phyloP scores from a whole-genome alignment of 2,113 vertebrate genomes.

The Oxyura jamaicensis region DNA sequence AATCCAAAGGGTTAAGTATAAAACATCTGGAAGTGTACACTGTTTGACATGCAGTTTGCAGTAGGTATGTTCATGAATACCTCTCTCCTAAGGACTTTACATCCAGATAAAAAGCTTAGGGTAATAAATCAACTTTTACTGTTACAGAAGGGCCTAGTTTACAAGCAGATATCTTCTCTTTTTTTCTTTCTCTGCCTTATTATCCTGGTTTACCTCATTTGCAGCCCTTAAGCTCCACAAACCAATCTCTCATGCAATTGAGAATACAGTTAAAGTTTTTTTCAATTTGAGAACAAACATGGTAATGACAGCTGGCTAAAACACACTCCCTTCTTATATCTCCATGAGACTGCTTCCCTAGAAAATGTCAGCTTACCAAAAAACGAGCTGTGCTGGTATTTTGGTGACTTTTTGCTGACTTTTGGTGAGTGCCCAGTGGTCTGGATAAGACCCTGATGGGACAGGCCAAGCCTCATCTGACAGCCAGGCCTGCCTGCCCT shows the following conservation, averaged over 20 bases:
- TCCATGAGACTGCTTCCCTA: accelerated
- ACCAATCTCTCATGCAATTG: accelerated
- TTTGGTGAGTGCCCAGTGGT: neutral
- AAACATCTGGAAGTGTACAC: neutral
- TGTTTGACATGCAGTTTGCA: neutral
- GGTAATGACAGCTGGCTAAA: neutral
- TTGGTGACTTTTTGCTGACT: neutral
- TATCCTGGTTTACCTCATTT: neutral
- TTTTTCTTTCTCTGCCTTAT: neutral
- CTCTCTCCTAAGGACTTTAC: conserved; percentile 8
- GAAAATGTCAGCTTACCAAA: neutral
- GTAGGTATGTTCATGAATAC: neutral
- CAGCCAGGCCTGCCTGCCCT: neutral
- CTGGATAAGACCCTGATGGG: neutral
- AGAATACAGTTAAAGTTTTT: neutral
- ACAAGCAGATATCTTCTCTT: neutral
- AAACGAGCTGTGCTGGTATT: neutral
- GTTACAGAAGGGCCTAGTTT: neutral
- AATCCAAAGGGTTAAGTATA: neutral
- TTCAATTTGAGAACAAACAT: neutral
- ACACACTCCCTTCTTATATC: neutral
- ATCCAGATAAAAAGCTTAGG: neutral
- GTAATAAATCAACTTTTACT: neutral
- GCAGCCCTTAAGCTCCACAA: neutral
- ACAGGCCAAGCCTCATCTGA: neutral